Base-by-base conservation (phyloP, 2,797 vertebrate genomes). In the Eulemur albifrons region DNA sequence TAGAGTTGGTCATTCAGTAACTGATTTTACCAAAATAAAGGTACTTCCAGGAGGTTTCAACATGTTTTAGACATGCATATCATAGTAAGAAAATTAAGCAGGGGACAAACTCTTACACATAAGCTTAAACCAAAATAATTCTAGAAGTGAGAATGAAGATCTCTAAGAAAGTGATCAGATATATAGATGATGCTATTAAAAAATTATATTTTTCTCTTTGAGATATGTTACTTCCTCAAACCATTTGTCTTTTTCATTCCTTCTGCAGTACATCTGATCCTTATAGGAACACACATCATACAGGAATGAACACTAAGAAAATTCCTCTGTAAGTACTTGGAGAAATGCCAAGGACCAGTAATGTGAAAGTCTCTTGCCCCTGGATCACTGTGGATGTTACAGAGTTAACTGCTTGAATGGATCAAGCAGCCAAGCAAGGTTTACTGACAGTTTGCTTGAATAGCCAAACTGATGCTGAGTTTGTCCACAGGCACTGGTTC, bases 71-170 rank as follows among this genome's bases (percentile, higher is more conserved):
- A 96, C 10, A 86, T 23, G 93, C 14, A n/a, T 48, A 30, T 54
- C 21, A 83, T 35, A 79, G 73, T 18, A 84, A 67, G 4, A 82
- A 87, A 84, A 43, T 21, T 65, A 67, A 54, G 50, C 21, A 67
- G 17, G 40, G 20, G 57, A 52, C 20, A 88, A 96, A 95, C 1
- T 40, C 88, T 80, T 61, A 35, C 30, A 59, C 3, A 9, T 45
- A 89, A 75, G 5, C 54, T 40, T 48, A 88, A 86, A 82, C 11
- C n/a, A 93, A 65, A 96, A n/a, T 69, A 59, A 96, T 92, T 81
- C 75, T 40, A 63, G 69, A 88, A 54, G 20, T n/a, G 25, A 65
- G 92, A 95, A 67, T 21, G 7, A 72, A 96, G 52, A 11, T 63
- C 11, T 52, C 69, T 70, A 43, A 70, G 40, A 90, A 52, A 87